Conservation (phyloP, 2,797 vertebrate species). For the Cynodonichthys magdalenae region DNA sequence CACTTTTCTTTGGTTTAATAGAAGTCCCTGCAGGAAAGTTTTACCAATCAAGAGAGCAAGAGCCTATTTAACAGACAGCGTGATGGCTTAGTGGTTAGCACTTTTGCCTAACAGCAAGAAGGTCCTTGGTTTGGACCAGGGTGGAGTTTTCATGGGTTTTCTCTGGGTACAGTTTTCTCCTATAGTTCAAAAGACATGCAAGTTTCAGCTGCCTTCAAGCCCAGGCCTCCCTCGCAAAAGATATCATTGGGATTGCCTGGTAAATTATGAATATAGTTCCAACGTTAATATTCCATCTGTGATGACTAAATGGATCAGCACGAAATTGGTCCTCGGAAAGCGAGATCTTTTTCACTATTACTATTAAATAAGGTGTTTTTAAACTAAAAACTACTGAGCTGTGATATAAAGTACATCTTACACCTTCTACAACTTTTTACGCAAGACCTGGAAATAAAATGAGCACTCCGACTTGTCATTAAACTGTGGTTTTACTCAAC, state of each 20-base stretch:
- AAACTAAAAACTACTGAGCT: conserved; percentile 9
- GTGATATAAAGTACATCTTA: conserved; percentile 16
- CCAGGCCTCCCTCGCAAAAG: too few relatives aligned
- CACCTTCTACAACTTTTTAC: conserved; percentile 46
- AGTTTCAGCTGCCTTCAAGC: too few relatives aligned
- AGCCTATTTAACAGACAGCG: conserved; percentile 41
- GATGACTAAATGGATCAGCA: conserved; percentile 56
- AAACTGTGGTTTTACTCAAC: conserved; percentile 77
- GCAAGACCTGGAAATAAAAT: conserved; percentile 59
- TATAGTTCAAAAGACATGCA: too few relatives aligned
- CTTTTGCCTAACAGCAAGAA: too few relatives aligned
- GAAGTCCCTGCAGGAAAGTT: conserved; percentile 57
- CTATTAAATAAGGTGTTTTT: conserved; percentile 24
- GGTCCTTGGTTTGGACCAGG: too few relatives aligned
- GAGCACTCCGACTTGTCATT: conserved; percentile 56
- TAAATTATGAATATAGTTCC: conserved; percentile 39
- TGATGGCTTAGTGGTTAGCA: too few relatives aligned
- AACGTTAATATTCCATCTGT: conserved; percentile 61
- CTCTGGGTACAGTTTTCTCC: too few relatives aligned
- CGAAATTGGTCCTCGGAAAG: conserved; percentile 19
- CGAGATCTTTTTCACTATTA: conserved; percentile 46
- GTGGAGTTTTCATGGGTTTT: too few relatives aligned
- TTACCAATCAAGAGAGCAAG: conserved; percentile 57
- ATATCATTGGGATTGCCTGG: too few relatives aligned
- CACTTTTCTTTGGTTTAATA: conserved; percentile 71